Base-by-base conservation (phyloP, 2,888 invertebrate species). In the Malacosoma neustria region DNA sequence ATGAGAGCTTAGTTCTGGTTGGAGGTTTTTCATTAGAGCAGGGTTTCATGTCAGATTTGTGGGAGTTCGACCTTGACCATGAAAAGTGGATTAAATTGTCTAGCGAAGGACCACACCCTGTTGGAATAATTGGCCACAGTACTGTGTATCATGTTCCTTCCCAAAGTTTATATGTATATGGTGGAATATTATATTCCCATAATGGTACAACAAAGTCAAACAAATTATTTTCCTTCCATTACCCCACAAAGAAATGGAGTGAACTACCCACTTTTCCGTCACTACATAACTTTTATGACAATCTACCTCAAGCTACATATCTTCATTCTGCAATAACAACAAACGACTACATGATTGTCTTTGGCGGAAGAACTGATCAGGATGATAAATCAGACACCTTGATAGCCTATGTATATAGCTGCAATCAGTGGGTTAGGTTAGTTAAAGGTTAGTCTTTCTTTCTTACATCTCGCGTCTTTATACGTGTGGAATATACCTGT, bases 251-350 rank as follows among this genome's bases (percentile, higher is more conserved):
- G 49, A 89, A 88, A 30, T 97, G 96, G 96, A 93, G 93, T 1
- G 89, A 92, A 36, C 61, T 95, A 33, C 93, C 94, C 0, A 88
- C 89, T 0, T 93, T 92, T 47, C 88, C 88, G 6, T 91, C 91
- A 40, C 76, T 90, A 5, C 90, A 90, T 53, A 75, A 87, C 13
- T 76, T 82, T 1, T 74, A 84, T 33, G 82, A 85, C 11, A 66
- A 79, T 43, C 61, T 94, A 73, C 96, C 96, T 0, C 88, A 91
- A 49, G 90, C 92, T 0, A 89, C 97, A 36, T 95, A 93, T 62
- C 90, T 97, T 41, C 96, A 96, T 72, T 92, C 95, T 0, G 96
- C 97, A 0, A 93, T 96, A 0, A 93, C 93, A 0, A 95, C 95
- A 0, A 93, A 94, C 41, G 92, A 94, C 36, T 96, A 95, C 60